phyloP scores from a whole-genome alignment of 2,113 vertebrate species.

The human (Homo sapiens) region GRCh38 chr7:95840001-95840500 shows the following conservation, averaged over 20 bases:
- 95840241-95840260: not conserved
- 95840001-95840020: not conserved
- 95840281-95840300: not conserved
- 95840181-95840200: not conserved
- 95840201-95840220: not conserved
- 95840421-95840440: not conserved
- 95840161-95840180: not conserved
- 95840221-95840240: not conserved
- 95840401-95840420: not conserved
- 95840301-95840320: not conserved
- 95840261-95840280: not conserved
- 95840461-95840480: not conserved
- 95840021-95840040: not conserved
- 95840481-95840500: not conserved
- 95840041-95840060: not conserved
- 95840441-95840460: not conserved
- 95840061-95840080: not conserved
- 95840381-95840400: not conserved
- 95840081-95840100: not conserved
- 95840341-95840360: not conserved
- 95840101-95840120: not conserved
- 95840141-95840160: not conserved
- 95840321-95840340: not conserved
- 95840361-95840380: not conserved
- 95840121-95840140: not conserved